Conservation (phyloP, 2,113 vertebrate genomes). For the Oncorhynchus nerka region DNA sequence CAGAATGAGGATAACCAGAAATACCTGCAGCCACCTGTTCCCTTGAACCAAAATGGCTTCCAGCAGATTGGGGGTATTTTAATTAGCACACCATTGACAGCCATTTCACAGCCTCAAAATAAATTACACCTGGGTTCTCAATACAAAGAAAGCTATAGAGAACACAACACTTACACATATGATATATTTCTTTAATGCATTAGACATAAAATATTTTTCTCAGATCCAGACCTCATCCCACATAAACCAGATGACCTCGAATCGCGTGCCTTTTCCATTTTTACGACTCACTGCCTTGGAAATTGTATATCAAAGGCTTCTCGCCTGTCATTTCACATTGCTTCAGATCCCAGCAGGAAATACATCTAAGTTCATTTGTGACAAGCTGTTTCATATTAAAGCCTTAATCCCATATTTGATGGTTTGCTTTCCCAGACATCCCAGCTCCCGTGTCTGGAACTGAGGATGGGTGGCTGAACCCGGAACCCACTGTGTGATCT, state of each 20-base stretch:
- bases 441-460: conserved; percentile 24
- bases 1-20: neutral
- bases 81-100: neutral
- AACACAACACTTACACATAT: neutral
- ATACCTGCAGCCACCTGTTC: neutral
- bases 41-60: neutral
- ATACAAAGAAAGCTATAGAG: neutral
- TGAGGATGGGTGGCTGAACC: conserved; percentile 60
- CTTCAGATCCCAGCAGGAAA: neutral
- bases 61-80: neutral
- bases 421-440: conserved; percentile 33
- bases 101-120: too few species aligned
- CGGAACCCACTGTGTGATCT: conserved; percentile 8
- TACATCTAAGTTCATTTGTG: neutral
- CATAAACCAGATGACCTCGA: neutral
- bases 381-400: neutral
- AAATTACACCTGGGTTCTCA: too few species aligned
- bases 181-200: neutral
- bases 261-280: neutral
- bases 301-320: neutral
- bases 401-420: neutral
- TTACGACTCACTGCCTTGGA: neutral
- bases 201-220: neutral
- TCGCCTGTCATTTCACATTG: neutral
- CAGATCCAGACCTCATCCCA: neutral